These are phyloP conservation scores for Peromyscus nudipes DNA, from an alignment of 2,797 vertebrate genomes.

Conservation along the genomic window DNA sequence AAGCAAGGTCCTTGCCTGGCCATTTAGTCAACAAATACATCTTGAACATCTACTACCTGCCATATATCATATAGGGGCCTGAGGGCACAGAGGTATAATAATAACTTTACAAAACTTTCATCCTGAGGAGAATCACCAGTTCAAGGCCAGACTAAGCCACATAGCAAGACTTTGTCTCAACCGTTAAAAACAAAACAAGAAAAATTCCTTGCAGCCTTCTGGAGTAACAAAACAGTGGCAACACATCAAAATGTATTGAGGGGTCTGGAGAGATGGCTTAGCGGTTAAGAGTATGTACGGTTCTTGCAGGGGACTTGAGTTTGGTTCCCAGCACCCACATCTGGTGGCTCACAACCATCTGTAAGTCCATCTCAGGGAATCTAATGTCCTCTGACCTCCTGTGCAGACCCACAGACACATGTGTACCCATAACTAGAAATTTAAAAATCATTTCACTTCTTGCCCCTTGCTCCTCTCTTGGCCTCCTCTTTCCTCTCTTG, in stretches of 20 bases:
- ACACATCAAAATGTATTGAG: not conserved
- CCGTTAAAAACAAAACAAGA: not conserved
- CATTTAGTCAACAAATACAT: not conserved
- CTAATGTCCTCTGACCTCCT: not conserved
- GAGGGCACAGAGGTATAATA: not conserved
- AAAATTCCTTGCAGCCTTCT: not conserved
- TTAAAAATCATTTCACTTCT: not conserved
- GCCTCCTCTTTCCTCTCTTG: not conserved
- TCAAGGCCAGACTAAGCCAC: not conserved
- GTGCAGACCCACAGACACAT: not conserved
- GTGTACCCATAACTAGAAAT: not conserved
- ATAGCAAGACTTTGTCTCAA: not conserved
- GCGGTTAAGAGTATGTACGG: fast-evolving
- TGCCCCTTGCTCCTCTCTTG: not conserved
- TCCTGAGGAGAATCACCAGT: not conserved
- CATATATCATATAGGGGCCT: not conserved
- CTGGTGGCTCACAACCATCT: not conserved
- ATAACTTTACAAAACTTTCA: not conserved
- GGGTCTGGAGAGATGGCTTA: not conserved
- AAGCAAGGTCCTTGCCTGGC: not conserved
- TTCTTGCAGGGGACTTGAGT: not conserved
- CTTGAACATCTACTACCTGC: not conserved
- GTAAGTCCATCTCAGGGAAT: not conserved
- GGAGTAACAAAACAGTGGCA: not conserved
- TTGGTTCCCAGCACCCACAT: not conserved